A percentile compares a stretch with the other conserved stretches of the same genome.
These are phyloP conservation scores for Drosophila recens DNA, from an alignment of 2,888 invertebrate genomes.

Conservation along the genomic window DNA sequence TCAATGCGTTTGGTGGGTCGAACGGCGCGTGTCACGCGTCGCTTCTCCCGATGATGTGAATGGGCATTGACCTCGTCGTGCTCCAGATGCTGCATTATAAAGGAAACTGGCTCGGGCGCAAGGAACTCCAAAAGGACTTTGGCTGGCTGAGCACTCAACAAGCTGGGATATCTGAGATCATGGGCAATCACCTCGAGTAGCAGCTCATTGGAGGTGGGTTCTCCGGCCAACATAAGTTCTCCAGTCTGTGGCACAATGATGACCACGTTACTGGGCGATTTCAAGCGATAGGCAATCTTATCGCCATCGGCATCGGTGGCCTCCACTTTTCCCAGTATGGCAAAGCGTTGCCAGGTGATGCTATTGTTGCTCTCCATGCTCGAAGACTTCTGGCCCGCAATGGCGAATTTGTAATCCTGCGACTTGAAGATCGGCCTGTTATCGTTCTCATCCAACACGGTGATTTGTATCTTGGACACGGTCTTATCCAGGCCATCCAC, in stretches of 20 bases:
- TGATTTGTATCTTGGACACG: conserved; percentile 91
- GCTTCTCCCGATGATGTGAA: conserved; percentile 89
- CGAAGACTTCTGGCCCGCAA: conserved; percentile 88
- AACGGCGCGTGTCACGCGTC: conserved; percentile 95
- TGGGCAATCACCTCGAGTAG: conserved; percentile 93
- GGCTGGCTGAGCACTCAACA: conserved; percentile 89
- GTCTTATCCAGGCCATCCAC: conserved; percentile 92
- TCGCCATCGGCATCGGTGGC: conserved; percentile 97
- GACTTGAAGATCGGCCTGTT: conserved; percentile 94
- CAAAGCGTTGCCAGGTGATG: conserved; percentile 91
- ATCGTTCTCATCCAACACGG: conserved; percentile 95
- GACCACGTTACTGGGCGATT: conserved; percentile 92
- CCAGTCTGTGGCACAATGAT: conserved; percentile 97
- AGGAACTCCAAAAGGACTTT: conserved; percentile 92
- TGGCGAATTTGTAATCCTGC: conserved; percentile 91
- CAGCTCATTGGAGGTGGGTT: conserved; percentile 88
- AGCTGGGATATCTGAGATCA: conserved; percentile 91
- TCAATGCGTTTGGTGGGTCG: conserved; percentile 97
- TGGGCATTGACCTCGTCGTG: conserved; percentile 85
- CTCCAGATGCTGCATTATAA: conserved; percentile 87
- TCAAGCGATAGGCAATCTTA: conserved; percentile 93
- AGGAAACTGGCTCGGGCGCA: conserved; percentile 87
- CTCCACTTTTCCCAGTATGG: conserved; percentile 93
- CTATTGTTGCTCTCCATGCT: conserved; percentile 87
- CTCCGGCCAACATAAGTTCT: conserved; percentile 92